phyloP scores from a whole-genome alignment of 2,113 vertebrate species.

The Ursus arctos region DNA sequence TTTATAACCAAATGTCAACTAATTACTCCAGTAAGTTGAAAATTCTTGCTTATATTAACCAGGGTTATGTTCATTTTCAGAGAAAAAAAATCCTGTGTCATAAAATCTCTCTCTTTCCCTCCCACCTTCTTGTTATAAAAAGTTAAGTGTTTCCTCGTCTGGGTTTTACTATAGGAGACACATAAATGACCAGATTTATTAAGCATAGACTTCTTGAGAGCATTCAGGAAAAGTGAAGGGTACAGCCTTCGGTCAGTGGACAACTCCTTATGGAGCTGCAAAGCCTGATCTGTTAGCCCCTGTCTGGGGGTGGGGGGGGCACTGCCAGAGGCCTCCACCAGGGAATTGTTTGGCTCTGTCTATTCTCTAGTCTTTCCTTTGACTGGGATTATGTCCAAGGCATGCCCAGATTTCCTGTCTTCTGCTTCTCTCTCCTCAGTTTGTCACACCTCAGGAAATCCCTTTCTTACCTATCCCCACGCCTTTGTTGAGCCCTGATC shows the following conservation, averaged over 20 bases:
- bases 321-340: background rate
- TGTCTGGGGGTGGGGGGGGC: background rate
- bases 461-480: background rate
- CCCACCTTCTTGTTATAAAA: background rate
- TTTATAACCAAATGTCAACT: conserved; percentile 83
- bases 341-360: no score
- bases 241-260: background rate
- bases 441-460: background rate
- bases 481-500: background rate
- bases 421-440: background rate
- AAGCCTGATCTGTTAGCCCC: no score
- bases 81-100: background rate
- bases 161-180: conserved; percentile 12
- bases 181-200: conserved; percentile 19
- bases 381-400: background rate
- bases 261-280: background rate
- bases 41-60: conserved; percentile 73
- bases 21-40: conserved; percentile 75
- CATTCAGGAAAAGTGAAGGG: background rate
- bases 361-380: background rate
- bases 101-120: background rate
- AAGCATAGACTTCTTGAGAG: background rate
- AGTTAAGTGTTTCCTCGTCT: background rate
- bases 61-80: conserved; percentile 64
- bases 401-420: background rate